Evolutionary conservation across 53 echinoderm and acorn worm species (phyloP).

Genomic region (Paelopatides confundens): DNA sequence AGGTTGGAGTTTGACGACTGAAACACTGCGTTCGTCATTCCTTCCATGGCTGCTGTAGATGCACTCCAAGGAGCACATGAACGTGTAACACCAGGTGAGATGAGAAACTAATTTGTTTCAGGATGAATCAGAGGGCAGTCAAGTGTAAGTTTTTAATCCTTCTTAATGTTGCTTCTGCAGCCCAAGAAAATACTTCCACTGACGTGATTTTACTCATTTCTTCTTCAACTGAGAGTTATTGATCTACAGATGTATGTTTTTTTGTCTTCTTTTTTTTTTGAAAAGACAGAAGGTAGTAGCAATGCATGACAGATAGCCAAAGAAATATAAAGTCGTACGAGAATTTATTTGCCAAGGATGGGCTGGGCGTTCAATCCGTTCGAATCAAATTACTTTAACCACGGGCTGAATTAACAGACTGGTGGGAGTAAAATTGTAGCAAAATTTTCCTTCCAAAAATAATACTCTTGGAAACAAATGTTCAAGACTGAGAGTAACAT

Average conservation of each 20-base stretch:
- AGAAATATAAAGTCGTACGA: too few species aligned
- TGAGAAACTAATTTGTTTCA: conserved; percentile 38
- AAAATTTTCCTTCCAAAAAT: neutral
- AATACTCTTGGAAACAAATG: neutral
- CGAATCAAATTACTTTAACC: too few species aligned
- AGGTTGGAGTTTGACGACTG: conserved; percentile 36
- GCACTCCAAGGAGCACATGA: conserved; percentile 22
- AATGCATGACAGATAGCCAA: neutral
- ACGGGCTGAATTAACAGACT: neutral
- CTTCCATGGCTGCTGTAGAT: conserved; percentile 36
- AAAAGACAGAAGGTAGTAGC: neutral
- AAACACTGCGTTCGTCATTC: conserved; percentile 32
- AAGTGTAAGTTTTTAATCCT: conserved; percentile 8
- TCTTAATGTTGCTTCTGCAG: neutral
- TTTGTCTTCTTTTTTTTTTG: too few species aligned
- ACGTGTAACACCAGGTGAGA: neutral
- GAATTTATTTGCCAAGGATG: too few species aligned
- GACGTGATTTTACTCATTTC: conserved; percentile 15
- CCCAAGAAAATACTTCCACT: conserved; percentile 24
- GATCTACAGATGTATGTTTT: conserved; percentile 2
- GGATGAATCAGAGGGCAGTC: conserved; percentile 2
- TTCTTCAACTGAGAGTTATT: conserved; percentile 15
- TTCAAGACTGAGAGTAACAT: neutral
- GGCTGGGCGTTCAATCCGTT: too few species aligned
- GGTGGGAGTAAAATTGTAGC: neutral